Evolutionary conservation across 2,888 invertebrate genomes (phyloP), one percentile per base, ranked within the genome.

Genomic region (Habrosyne pyritoides): DNA sequence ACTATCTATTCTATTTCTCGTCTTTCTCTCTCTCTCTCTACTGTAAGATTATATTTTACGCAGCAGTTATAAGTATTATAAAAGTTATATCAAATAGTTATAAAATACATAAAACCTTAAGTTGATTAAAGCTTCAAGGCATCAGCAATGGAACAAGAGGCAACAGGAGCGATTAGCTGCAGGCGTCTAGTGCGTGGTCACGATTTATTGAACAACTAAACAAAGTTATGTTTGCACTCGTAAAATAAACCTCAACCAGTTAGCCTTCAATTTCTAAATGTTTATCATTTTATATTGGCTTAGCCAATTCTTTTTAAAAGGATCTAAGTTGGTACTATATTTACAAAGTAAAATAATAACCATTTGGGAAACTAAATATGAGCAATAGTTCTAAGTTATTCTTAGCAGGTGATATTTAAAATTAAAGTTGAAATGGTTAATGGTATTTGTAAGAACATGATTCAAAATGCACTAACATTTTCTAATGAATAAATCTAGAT

Each of bases 121-220:
- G 56, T 53, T 33, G 52, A 63, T 56, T 60, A 52, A 58, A 53
- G 57, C 52, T 52, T 55, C 48, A 66, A 70, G 67, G 66, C 70
- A 68, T 73, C 78, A 77, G 75, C 69, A 58, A 72, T 77, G 69
- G 72, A 68, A 74, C 77, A 83, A 83, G 81, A 83, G 75, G 81
- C 79, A 83, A 89, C 91, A 73, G 91, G 75, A 91, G 91, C 90
- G 88, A 84, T 87, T 87, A 76, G 86, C 90, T 84, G 63, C 65
- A 69, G 87, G 91, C 89, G 69, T 71, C 73, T 73, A 78, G 78
- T 79, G 82, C 83, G 77, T 81, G 81, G 82, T 89, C 90, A 91
- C 90, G 89, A 90, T 84, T 89, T 83, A 86, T 83, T 77, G 75
- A 79, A 75, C 75, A 74, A 72, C 69, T 65, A 64, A 74, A 79